Evolutionary conservation across 53 echinoderm and acorn worm species (phyloP), one percentile per base, ranked within the genome.

Genomic region (Luidia sarsii): DNA sequence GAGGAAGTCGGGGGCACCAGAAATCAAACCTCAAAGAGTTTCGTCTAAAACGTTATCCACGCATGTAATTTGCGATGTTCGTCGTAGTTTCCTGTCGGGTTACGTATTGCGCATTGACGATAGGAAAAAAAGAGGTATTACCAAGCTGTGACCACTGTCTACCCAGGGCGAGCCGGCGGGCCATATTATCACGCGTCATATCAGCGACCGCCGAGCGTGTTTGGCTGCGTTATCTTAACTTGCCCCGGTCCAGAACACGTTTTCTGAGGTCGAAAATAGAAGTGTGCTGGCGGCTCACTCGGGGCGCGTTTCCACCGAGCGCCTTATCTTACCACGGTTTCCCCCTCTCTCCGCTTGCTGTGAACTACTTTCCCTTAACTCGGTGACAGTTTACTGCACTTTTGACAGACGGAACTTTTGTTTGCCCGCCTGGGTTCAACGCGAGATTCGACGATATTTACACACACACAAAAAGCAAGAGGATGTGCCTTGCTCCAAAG

Each of bases 261-360:
- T 74, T 74, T 28, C 25, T 24, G 74, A 57, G n/a, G n/a, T n/a
- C 39, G 39, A 27, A 74, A 74, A 74, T 74, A 74, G 56, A 74
- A 37, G 27, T 24, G 2, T 20, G 56, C 74, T 57, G 13, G 15
- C 36, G 57, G 74, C 57, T 24, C 13, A 22, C 37, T 38, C 22
- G 57, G 20, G 35, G 34, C 18, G 16, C 13, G 28, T 7, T 56
- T 56, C 25, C 39, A 23, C 29, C 37, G 6, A 29, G 15, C 57
- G 38, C 6, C 16, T 41, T 70, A 19, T 23, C n/a, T n/a, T n/a
- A n/a, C n/a, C n/a, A n/a, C n/a, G n/a, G n/a, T n/a, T n/a, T n/a
- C n/a, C n/a, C n/a, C n/a, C n/a, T n/a, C n/a, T n/a, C n/a, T 29
- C 20, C 51, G 34, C 48, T 18, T 51, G 34, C 35, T 21, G 32